Evolutionary conservation across 1,140 invertebrate species (phyloP).

Genomic region (Drosophila varians): DNA sequence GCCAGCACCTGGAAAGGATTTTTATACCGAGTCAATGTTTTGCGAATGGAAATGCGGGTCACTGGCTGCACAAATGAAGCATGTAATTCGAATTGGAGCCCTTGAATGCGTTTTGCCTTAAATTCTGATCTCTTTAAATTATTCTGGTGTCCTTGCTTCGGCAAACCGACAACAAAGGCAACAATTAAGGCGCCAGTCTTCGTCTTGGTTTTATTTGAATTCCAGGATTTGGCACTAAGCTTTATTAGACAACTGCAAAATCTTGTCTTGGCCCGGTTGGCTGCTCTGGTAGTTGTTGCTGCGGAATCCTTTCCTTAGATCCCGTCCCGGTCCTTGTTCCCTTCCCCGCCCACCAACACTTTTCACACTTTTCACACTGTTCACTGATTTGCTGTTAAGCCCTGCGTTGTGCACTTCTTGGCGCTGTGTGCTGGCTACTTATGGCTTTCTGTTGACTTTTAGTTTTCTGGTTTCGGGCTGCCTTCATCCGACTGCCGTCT

Average conservation of each 20-base stretch:
- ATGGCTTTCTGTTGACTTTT: conserved; percentile 68
- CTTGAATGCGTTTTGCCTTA: not conserved
- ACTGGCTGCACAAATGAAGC: conserved; percentile 20
- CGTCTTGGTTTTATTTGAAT: conserved; percentile 40
- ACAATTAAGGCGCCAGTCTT: conserved; percentile 38
- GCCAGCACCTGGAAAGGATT: conserved; percentile 5
- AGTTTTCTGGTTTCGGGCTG: conserved; percentile 48
- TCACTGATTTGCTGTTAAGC: conserved; percentile 77
- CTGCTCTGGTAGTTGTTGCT: conserved; percentile 31
- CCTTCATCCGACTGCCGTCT: conserved; percentile 52
- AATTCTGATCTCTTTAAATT: conserved; percentile 6
- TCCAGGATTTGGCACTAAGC: conserved; percentile 39
- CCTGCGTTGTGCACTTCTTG: conserved; percentile 61
- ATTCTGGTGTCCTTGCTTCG: not conserved
- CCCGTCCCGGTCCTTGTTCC: not conserved
- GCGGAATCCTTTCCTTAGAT: conserved; percentile 29
- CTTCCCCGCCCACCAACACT: not conserved
- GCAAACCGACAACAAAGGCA: conserved; percentile 9
- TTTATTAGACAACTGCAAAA: conserved; percentile 54
- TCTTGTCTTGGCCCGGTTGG: conserved; percentile 23
- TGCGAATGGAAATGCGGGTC: conserved; percentile 6
- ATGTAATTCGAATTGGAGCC: conserved; percentile 8
- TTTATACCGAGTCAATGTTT: not conserved
- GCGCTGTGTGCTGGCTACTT: conserved; percentile 61
- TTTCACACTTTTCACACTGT: conserved; percentile 50